A percentile compares a stretch with the other conserved stretches of the same genome.
phyloP scores from a whole-genome alignment of 2,888 invertebrate genomes.

The Brachynemurus nebulosus region DNA sequence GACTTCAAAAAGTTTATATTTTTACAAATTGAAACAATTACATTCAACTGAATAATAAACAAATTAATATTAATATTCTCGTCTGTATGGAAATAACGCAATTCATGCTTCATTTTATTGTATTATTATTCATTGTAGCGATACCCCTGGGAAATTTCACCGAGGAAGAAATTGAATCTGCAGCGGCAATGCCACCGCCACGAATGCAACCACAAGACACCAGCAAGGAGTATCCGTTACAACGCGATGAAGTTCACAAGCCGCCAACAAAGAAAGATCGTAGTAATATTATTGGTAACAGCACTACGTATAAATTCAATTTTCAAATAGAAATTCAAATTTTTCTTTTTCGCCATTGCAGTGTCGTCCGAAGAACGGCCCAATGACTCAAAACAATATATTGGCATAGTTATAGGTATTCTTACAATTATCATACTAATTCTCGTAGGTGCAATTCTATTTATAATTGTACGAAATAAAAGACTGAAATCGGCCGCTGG shows the following conservation, averaged over 20 bases:
- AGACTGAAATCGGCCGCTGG: constrained; percentile 33
- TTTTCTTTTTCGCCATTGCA: not conserved
- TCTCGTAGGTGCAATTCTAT: constrained; percentile 51
- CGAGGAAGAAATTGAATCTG: constrained; percentile 40
- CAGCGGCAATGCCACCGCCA: constrained; percentile 25
- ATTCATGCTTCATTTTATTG: no score
- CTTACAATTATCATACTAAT: constrained; percentile 58
- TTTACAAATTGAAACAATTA: no score
- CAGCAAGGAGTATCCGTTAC: constrained; percentile 48
- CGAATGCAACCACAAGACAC: constrained; percentile 34
- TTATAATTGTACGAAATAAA: constrained; percentile 53
- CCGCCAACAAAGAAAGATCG: constrained; percentile 40
- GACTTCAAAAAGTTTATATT: no score
- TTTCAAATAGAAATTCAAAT: not conserved
- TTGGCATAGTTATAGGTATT: constrained; percentile 53
- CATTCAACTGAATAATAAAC: no score
- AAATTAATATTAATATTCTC: no score
- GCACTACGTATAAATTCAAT: not conserved
- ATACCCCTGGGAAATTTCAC: constrained; percentile 46
- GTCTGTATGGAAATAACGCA: no score
- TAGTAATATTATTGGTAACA: constrained; percentile 24
- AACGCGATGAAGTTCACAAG: constrained; percentile 53
- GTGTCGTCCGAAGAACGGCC: not conserved
- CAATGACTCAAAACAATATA: constrained; percentile 32
- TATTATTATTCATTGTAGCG: constrained; percentile 33